Evolutionary conservation across 1,140 invertebrate species (phyloP).

Genomic region (Drosophila elegans): DNA sequence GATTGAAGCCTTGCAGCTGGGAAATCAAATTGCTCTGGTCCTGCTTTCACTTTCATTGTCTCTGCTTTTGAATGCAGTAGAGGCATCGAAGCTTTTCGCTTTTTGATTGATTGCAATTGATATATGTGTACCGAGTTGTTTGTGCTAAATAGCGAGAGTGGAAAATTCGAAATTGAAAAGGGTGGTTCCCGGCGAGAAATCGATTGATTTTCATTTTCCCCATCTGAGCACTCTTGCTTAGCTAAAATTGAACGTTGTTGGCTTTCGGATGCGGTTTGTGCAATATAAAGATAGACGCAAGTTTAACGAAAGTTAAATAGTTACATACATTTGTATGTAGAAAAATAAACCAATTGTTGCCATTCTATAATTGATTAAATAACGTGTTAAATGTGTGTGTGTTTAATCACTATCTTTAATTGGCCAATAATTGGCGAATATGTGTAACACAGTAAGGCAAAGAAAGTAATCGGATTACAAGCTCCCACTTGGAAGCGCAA

Average conservation of each 20-base stretch:
- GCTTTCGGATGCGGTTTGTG: background rate
- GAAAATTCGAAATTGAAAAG: constrained; percentile 17
- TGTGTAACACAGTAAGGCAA: background rate
- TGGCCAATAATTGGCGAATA: constrained; percentile 15
- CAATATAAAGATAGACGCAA: too few relatives aligned
- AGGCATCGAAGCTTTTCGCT: constrained; percentile 25
- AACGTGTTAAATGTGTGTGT: background rate
- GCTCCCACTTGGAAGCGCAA: constrained; percentile 42
- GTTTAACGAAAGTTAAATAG: too few relatives aligned
- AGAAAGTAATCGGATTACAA: constrained; percentile 53
- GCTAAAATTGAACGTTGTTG: background rate
- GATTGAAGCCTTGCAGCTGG: constrained; percentile 7
- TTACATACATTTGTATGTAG: too few relatives aligned
- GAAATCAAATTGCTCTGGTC: constrained; percentile 52
- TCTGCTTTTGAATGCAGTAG: constrained; percentile 35
- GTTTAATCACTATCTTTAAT: background rate
- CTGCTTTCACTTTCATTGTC: constrained; percentile 32
- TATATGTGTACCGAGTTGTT: constrained; percentile 2
- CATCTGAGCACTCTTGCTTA: background rate
- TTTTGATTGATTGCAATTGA: constrained; percentile 60
- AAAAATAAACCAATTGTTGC: too few relatives aligned
- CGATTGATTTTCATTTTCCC: constrained; percentile 16
- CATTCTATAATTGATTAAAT: too few relatives aligned
- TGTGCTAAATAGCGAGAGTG: constrained; percentile 19
- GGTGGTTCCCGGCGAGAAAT: constrained; percentile 3